Conservation (phyloP, 2,888 invertebrate species). For the Gasteruption jaculator region DNA sequence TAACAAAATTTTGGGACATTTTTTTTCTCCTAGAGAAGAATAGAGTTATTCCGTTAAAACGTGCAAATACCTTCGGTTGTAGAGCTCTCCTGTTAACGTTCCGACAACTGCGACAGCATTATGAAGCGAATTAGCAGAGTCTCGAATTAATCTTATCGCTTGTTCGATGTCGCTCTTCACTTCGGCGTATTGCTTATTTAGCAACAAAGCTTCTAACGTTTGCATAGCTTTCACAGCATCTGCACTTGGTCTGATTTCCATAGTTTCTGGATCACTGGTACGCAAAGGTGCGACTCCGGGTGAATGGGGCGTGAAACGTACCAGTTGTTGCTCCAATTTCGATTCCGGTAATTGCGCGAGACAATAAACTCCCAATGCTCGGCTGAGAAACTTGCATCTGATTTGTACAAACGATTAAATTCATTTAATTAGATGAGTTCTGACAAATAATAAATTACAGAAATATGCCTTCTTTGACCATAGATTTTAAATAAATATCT, state of each 20-base stretch:
- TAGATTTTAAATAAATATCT: no score
- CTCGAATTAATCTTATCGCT: conserved; percentile 52
- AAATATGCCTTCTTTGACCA: no score
- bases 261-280: conserved; percentile 34
- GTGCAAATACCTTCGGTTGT: conserved; percentile 48
- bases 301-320: conserved; percentile 44
- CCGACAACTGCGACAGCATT: conserved; percentile 53
- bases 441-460: conserved; percentile 5
- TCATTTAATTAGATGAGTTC: neutral
- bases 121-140: conserved; percentile 57
- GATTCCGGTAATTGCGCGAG: conserved; percentile 57
- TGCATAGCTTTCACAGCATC: conserved; percentile 52
- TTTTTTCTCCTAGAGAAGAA: no score
- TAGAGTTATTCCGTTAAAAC: conserved; percentile 41
- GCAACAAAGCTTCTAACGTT: conserved; percentile 46
- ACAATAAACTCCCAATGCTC: conserved; percentile 55
- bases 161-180: conserved; percentile 49
- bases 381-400: conserved; percentile 53
- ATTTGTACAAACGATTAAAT: conserved; percentile 13
- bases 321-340: conserved; percentile 50
- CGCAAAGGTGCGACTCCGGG: conserved; percentile 44
- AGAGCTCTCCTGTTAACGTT: conserved; percentile 54
- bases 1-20: no score
- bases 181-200: conserved; percentile 51
- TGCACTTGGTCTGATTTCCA: conserved; percentile 46